Percentiles rank a stretch among this genome's conserved stretches.
These are phyloP conservation scores for Saxidomus purpurata DNA, from an alignment of 1,140 invertebrate species.

Conservation along the genomic window DNA sequence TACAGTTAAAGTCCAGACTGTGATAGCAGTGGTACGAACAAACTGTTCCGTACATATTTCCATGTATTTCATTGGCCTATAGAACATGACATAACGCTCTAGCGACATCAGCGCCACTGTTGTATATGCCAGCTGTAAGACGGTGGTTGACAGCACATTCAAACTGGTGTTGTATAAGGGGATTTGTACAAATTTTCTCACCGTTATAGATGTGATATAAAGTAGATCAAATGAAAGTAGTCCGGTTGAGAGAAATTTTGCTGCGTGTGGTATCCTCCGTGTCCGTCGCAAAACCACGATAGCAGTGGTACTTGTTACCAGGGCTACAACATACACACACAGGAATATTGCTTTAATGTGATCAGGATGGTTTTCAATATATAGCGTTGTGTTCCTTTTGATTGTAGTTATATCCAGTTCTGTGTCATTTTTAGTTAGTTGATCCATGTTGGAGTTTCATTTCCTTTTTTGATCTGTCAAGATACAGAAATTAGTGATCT, in stretches of 20 bases:
- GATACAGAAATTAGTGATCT: no score
- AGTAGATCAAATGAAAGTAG: conserved; percentile 33
- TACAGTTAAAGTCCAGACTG: background rate
- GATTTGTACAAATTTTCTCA: conserved; percentile 19
- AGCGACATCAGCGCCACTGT: conserved; percentile 33
- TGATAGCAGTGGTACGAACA: background rate
- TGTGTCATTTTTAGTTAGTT: no score
- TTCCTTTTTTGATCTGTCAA: no score
- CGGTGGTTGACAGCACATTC: background rate
- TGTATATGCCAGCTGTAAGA: conserved; percentile 16
- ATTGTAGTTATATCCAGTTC: no score
- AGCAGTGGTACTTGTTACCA: background rate
- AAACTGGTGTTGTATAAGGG: conserved; percentile 16
- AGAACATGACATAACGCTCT: conserved; percentile 33
- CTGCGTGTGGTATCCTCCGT: background rate
- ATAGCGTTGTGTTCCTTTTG: no score
- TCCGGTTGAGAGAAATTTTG: conserved; percentile 28
- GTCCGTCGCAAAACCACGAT: background rate
- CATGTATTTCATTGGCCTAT: conserved; percentile 39
- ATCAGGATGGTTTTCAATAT: no score
- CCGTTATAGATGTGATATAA: conserved; percentile 1
- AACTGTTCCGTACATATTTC: background rate
- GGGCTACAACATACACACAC: background rate
- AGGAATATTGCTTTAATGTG: no score
- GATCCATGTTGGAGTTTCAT: no score